Conservation (phyloP, 2,797 vertebrate genomes). For the Potorous gilbertii region DNA sequence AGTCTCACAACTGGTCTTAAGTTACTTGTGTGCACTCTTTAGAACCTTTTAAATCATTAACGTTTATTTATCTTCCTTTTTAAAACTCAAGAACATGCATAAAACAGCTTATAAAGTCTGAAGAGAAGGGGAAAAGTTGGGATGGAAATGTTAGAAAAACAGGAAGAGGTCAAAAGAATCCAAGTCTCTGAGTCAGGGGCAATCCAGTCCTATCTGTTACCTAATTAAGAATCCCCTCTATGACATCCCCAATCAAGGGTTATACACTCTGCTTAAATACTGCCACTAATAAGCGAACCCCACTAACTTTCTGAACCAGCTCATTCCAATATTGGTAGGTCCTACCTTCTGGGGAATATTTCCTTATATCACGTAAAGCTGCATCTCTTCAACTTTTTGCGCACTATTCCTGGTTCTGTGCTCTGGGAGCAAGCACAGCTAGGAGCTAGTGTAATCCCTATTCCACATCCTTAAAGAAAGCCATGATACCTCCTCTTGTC, state of each 20-base stretch:
- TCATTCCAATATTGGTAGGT: background rate
- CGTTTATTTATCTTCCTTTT: constrained; percentile 27
- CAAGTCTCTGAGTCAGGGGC: constrained; percentile 17
- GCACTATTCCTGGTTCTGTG: background rate
- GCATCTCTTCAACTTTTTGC: background rate
- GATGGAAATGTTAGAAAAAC: constrained; percentile 44
- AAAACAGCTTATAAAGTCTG: background rate
- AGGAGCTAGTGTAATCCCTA: background rate
- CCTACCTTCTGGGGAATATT: background rate
- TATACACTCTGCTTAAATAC: background rate
- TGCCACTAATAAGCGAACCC: background rate
- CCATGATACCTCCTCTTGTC: too few species aligned
- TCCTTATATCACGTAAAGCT: background rate
- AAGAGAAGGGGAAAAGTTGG: constrained; percentile 30
- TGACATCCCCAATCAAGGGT: background rate
- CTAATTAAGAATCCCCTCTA: background rate
- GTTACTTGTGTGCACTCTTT: constrained; percentile 12
- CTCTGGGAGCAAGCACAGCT: background rate
- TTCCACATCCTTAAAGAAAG: background rate
- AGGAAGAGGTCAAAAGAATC: background rate
- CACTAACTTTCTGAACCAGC: background rate
- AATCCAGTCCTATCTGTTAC: background rate
- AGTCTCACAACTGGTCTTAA: constrained; percentile 35
- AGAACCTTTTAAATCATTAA: constrained; percentile 34
- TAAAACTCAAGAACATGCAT: constrained; percentile 8